Evolutionary conservation across 1,140 invertebrate genomes (phyloP), one percentile per base, ranked within the genome.

Genomic region (Habropoda laboriosa): DNA sequence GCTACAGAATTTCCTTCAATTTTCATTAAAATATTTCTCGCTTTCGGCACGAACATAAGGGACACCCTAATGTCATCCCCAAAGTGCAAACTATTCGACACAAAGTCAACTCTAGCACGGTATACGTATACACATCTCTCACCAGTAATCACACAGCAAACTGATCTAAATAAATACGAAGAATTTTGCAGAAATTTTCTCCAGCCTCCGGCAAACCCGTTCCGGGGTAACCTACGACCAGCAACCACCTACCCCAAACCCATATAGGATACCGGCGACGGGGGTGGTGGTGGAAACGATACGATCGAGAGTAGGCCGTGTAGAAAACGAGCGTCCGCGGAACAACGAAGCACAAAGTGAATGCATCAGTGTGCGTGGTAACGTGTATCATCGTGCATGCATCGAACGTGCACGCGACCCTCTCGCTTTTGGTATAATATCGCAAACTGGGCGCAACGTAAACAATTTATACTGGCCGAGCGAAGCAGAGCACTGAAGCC

Each of bases 111-210:
- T n/a, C n/a, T n/a, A n/a, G n/a, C n/a, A n/a, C n/a, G n/a, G n/a
- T n/a, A n/a, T n/a, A 12, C n/a, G 18, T n/a, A 32, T 21, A 51
- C 55, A 32, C 55, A 49, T 57, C 66, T 71, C 58, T 58, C 71
- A 60, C 86, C 86, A 90, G 88, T 91, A 91, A 92, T 92, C 83
- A 83, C 88, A 89, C 90, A n/a, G 90, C 88, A 91, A 90, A 90
- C 89, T 87, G n/a, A 89, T 90, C 89, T 90, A 89, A 90, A 91
- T 90, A 90, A 91, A 90, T 89, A 91, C 90, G 75, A 86, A 80
- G 76, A 87, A 89, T 90, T 91, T 90, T 90, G 86, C 84, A 86
- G 82, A 86, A 91, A 89, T 91, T 89, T 87, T 87, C 87, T 84
- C 81, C 74, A 74, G 73, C 83, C 76, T 77, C 66, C 79, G 78